Conservation (phyloP, 2,113 vertebrate species). For the Thymallus thymallus region DNA sequence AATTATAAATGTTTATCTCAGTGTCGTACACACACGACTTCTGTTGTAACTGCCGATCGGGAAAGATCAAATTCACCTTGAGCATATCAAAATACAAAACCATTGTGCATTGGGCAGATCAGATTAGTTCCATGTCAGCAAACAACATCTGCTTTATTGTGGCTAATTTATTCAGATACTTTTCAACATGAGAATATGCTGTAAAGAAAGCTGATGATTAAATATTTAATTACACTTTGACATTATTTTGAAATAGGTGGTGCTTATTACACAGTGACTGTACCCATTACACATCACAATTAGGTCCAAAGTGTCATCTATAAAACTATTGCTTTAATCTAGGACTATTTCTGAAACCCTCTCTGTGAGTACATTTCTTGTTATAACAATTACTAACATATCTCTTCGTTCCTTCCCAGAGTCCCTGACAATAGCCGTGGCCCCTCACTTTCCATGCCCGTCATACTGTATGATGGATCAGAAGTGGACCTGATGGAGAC, state of each 20-base stretch:
- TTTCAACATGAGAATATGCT: background rate
- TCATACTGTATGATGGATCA: constrained; percentile 67
- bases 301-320: background rate
- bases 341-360: background rate
- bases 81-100: constrained; percentile 46
- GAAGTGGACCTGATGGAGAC: constrained; percentile 78
- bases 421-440: constrained; percentile 42
- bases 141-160: background rate
- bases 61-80: constrained; percentile 52
- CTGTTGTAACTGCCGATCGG: constrained; percentile 41
- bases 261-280: background rate
- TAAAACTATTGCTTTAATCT: background rate
- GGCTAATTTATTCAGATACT: background rate
- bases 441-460: constrained; percentile 47
- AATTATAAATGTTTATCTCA: constrained; percentile 53
- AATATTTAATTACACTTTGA: too few relatives aligned
- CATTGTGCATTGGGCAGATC: constrained; percentile 34
- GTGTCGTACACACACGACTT: constrained; percentile 21
- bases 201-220: too few relatives aligned
- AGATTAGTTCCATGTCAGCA: constrained; percentile 29
- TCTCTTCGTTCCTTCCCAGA: constrained; percentile 44
- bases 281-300: background rate
- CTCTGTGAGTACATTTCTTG: background rate
- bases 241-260: too few relatives aligned
- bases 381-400: background rate